Evolutionary conservation across 1,140 invertebrate genomes (phyloP).

Genomic region (Ostrea edulis): DNA sequence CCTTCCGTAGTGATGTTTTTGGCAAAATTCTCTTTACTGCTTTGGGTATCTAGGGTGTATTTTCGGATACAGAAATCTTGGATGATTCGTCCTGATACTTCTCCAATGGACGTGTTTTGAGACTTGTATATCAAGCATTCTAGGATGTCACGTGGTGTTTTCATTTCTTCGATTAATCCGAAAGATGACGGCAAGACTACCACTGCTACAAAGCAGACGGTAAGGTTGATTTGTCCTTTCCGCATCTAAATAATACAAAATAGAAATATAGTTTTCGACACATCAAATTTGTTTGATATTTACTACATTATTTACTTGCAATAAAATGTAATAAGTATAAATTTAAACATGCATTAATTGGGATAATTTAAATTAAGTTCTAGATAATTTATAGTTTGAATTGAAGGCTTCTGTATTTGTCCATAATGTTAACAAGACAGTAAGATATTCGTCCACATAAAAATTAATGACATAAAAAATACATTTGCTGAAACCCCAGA

Average conservation of each 20-base stretch:
- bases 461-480: background rate
- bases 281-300: too few species aligned
- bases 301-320: too few species aligned
- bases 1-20: background rate
- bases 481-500: background rate
- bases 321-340: too few species aligned
- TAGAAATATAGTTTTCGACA: background rate
- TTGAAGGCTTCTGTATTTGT: too few species aligned
- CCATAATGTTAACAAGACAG: too few species aligned
- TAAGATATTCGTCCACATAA: too few species aligned
- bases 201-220: background rate
- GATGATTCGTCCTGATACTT: background rate
- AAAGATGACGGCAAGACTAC: constrained; percentile 23
- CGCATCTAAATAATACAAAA: background rate
- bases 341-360: too few species aligned
- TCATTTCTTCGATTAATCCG: constrained; percentile 17
- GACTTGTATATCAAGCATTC: constrained; percentile 16
- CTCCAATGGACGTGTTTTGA: background rate
- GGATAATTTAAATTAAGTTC: too few species aligned
- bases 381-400: too few species aligned
- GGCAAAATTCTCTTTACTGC: constrained; percentile 11
- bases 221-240: constrained; percentile 8
- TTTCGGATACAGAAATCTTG: constrained; percentile 21
- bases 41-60: background rate
- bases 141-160: constrained; percentile 3